These are phyloP conservation scores for Puntigrus tetrazona DNA, from an alignment of 2,113 vertebrate species.

Conservation along the genomic window DNA sequence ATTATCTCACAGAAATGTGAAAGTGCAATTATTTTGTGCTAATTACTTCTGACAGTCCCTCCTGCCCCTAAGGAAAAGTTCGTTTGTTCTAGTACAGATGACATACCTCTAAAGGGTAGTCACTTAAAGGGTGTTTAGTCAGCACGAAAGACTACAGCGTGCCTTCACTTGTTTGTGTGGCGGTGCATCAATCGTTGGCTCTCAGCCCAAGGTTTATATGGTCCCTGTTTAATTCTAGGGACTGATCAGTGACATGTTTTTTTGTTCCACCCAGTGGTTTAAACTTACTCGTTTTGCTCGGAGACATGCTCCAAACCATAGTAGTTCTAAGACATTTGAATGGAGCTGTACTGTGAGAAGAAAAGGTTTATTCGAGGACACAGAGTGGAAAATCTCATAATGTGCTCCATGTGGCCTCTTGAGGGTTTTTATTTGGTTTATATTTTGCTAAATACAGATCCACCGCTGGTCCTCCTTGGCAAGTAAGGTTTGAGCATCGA, in stretches of 20 bases:
- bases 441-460: slow-evolving; percentile 8
- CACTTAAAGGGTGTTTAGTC: background rate
- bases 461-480: background rate
- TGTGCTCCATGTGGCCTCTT: slow-evolving; percentile 9
- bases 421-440: slow-evolving; percentile 20
- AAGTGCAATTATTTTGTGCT: background rate
- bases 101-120: background rate
- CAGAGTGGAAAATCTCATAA: slow-evolving; percentile 41
- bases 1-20: background rate
- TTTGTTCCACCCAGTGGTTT: background rate
- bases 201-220: background rate
- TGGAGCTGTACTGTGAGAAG: slow-evolving; percentile 3
- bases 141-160: too few species aligned
- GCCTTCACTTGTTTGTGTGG: background rate
- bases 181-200: background rate
- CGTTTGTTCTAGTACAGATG: background rate
- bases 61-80: background rate
- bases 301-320: background rate
- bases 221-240: background rate
- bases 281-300: background rate
- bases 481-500: background rate
- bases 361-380: slow-evolving; percentile 10
- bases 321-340: background rate
- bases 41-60: background rate
- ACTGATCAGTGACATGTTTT: background rate